Percentiles rank a stretch among this genome's conserved stretches.
Evolutionary conservation across 64 coral and sea anemone species (phyloP).

Genomic region (Orbicella faveolata): DNA sequence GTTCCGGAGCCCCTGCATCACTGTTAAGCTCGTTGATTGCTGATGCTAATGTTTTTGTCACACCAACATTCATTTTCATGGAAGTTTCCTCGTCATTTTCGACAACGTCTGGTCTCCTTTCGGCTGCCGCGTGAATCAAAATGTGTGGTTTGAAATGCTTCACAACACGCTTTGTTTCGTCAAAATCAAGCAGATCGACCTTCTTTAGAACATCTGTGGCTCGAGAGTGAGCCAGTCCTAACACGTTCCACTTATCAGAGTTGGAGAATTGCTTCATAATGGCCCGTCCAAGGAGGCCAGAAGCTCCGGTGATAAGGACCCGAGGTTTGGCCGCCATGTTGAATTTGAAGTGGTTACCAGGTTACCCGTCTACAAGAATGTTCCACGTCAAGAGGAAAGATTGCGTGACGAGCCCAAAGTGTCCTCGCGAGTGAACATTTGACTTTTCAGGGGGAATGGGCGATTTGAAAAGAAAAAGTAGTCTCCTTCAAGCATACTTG

Average conservation of each 20-base stretch:
- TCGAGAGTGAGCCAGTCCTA: slow-evolving; percentile 74
- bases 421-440: too few species aligned
- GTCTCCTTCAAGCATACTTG: too few species aligned
- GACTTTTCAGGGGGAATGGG: too few species aligned
- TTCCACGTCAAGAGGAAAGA: too few species aligned
- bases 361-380: background rate
- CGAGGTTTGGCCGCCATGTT: slow-evolving; percentile 70
- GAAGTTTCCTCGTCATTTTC: slow-evolving; percentile 67
- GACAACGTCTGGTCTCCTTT: slow-evolving; percentile 80
- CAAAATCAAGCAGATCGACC: slow-evolving; percentile 75
- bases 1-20: slow-evolving; percentile 36
- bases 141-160: slow-evolving; percentile 75
- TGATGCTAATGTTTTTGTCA: slow-evolving; percentile 67
- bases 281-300: slow-evolving; percentile 80
- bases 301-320: slow-evolving; percentile 76
- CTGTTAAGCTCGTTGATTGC: slow-evolving; percentile 65
- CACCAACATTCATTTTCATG: slow-evolving; percentile 68
- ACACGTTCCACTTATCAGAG: slow-evolving; percentile 43
- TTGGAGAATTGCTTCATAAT: slow-evolving; percentile 65
- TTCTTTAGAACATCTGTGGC: slow-evolving; percentile 64
- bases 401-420: too few species aligned
- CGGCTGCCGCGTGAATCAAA: slow-evolving; percentile 76
- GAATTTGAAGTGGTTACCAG: slow-evolving; percentile 8
- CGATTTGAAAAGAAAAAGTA: too few species aligned
- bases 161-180: background rate